A percentile compares a stretch with the other conserved stretches of the same genome.
These are phyloP conservation scores for Zaprionus obscuricornis DNA, from an alignment of 2,888 invertebrate species.

Conservation along the genomic window DNA sequence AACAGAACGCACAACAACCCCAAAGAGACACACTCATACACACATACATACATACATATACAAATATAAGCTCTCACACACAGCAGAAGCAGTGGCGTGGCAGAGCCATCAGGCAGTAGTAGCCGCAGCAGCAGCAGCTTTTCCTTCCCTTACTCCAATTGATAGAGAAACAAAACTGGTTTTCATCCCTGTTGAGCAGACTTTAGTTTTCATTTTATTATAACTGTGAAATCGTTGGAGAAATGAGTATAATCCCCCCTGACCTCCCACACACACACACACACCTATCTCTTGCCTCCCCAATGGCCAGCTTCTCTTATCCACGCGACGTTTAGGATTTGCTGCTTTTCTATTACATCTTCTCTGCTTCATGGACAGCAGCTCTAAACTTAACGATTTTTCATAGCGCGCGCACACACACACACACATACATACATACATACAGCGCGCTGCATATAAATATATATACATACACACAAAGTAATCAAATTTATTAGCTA, in stretches of 20 bases:
- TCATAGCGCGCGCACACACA: no score
- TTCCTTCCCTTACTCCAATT: conserved; percentile 65
- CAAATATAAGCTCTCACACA: conserved; percentile 37
- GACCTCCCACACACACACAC: no score
- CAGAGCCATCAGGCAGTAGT: no score
- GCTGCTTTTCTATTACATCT: no score
- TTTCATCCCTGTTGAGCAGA: conserved; percentile 67
- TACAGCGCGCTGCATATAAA: no score
- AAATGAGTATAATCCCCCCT: conserved; percentile 25
- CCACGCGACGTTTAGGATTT: no score
- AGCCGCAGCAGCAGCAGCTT: conserved; percentile 43
- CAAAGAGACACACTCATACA: conserved; percentile 11
- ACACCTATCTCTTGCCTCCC: no score
- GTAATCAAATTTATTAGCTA: conserved; percentile 52
- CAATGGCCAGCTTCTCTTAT: no score
- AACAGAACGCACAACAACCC: no score
- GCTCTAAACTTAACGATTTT: not conserved
- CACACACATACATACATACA: no score
- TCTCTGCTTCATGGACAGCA: not conserved
- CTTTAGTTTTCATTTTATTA: conserved; percentile 69
- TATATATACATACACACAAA: no score
- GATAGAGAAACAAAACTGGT: conserved; percentile 54
- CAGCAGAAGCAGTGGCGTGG: conserved; percentile 26
- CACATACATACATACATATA: conserved; percentile 12
- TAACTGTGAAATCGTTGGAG: conserved; percentile 41